These are phyloP conservation scores for Thinocorus orbignyianus DNA, from an alignment of 2,113 vertebrate species.

Conservation along the genomic window DNA sequence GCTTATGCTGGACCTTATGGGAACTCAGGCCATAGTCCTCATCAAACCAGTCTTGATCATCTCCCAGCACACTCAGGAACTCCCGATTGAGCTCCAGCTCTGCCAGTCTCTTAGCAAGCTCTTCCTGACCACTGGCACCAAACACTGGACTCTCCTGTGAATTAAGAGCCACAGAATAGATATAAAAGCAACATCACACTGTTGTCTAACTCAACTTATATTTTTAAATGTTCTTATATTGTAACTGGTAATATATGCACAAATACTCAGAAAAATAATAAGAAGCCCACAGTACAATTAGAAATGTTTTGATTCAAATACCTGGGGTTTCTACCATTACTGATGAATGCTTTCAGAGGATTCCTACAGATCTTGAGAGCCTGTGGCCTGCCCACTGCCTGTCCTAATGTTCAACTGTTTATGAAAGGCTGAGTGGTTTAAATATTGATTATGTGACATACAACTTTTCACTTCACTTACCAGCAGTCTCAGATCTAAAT, in stretches of 20 bases:
- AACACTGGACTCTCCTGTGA: conserved; percentile 89
- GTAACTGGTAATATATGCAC: not conserved
- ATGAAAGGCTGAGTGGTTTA: not conserved
- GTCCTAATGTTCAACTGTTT: not conserved
- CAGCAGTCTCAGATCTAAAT: conserved; percentile 27
- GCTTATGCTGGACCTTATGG: conserved; percentile 82
- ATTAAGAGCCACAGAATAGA: not conserved
- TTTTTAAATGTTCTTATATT: not conserved
- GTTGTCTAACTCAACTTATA: not conserved
- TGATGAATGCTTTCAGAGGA: not conserved
- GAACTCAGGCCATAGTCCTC: conserved; percentile 97
- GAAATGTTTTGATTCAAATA: not conserved
- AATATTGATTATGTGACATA: not conserved
- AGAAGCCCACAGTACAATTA: not conserved
- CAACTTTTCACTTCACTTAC: conserved; percentile 7
- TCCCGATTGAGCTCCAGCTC: conserved; percentile 91
- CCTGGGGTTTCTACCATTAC: not conserved
- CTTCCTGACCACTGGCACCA: conserved; percentile 88
- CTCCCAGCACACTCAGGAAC: conserved; percentile 85
- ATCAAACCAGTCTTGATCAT: conserved; percentile 98
- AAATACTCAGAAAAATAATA: not conserved
- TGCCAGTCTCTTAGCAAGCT: conserved; percentile 90
- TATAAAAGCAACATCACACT: not conserved
- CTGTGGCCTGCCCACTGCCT: not conserved
- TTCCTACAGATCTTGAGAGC: not conserved